A percentile compares a stretch with the other conserved stretches of the same genome.
Conservation (phyloP, 2,797 vertebrate genomes). For the Acanthornis magna region DNA sequence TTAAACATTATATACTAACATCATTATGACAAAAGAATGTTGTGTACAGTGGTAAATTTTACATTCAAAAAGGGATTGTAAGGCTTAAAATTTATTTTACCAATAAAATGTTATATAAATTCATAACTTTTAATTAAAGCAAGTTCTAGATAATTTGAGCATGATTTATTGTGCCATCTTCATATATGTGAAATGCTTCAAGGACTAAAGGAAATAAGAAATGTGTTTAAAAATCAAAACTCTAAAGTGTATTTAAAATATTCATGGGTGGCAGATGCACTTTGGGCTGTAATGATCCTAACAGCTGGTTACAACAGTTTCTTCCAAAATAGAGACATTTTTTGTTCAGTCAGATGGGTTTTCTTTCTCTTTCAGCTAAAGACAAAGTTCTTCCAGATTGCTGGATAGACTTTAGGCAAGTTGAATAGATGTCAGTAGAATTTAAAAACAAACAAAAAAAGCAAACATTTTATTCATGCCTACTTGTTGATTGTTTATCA, state of each 20-base stretch:
- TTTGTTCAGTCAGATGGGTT: neutral
- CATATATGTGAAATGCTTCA: neutral
- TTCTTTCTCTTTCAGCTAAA: neutral
- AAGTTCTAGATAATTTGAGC: neutral
- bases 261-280: neutral
- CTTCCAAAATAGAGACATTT: neutral
- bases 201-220: slow-evolving; percentile 6
- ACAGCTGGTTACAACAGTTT: neutral
- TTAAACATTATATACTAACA: neutral
- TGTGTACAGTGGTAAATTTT: neutral
- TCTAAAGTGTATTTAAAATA: neutral
- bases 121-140: neutral
- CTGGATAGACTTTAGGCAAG: neutral
- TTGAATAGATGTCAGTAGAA: neutral
- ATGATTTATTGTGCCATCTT: neutral
- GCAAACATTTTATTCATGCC: neutral
- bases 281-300: neutral
- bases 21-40: neutral
- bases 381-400: neutral
- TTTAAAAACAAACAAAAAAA: neutral
- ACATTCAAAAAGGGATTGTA: neutral
- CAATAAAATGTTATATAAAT: neutral
- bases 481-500: neutral
- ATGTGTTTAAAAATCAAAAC: neutral
- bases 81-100: neutral